phyloP scores from a whole-genome alignment of 1,140 invertebrate genomes.

The Brachionus angularis region DNA sequence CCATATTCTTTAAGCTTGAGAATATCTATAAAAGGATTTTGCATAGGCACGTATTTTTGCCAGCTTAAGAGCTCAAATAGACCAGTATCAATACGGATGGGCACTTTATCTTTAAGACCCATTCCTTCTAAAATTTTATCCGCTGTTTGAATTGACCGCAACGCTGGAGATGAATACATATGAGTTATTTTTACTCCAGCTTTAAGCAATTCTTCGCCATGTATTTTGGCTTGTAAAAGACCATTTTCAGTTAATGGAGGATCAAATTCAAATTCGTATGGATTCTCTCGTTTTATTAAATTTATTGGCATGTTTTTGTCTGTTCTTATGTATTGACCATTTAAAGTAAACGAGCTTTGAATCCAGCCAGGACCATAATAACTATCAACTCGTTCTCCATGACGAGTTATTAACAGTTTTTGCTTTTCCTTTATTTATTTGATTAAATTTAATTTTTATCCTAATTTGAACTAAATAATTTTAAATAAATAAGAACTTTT shows the following conservation, averaged over 20 bases:
- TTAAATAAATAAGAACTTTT: no score
- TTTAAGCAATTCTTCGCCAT: conserved; percentile 17
- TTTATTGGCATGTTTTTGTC: conserved; percentile 32
- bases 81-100: conserved; percentile 42
- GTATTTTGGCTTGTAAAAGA: neutral
- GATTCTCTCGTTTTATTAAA: conserved; percentile 17
- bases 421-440: conserved; percentile 31
- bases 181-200: neutral
- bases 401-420: conserved; percentile 38
- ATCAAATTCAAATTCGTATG: conserved; percentile 32
- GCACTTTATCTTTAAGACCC: conserved; percentile 18
- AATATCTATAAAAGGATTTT: conserved; percentile 29
- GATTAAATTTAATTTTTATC: no score
- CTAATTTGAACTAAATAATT: no score
- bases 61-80: conserved; percentile 43
- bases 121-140: conserved; percentile 40
- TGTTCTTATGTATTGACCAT: conserved; percentile 31
- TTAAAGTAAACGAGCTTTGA: neutral
- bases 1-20: conserved; percentile 25
- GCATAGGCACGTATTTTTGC: conserved; percentile 21
- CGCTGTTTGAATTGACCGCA: conserved; percentile 42
- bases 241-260: conserved; percentile 43
- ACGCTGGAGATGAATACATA: conserved; percentile 29
- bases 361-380: conserved; percentile 37
- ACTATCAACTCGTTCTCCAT: conserved; percentile 44